Evolutionary conservation across 2,797 vertebrate species (phyloP), one percentile per base, ranked within the genome.

Genomic region (Peromyscus melanophrys): DNA sequence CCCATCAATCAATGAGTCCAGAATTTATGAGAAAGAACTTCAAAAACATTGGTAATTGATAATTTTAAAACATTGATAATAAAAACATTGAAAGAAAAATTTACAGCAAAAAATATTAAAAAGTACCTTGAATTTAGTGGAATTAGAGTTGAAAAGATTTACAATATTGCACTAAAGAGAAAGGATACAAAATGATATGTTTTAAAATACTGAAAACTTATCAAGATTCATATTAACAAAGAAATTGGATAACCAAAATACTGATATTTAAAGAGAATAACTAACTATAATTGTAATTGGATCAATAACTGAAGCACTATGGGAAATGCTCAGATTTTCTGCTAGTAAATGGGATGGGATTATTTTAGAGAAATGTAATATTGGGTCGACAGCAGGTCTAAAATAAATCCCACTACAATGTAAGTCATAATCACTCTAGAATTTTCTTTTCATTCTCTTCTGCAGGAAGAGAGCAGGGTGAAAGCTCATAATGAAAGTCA

Each of bases 301-400:
- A 80, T 1, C 40, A 27, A 6, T 21, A 29, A n/a, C 16, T 71
- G 89, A 92, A 69, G 1, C 29, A 80, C 9, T 46, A 40, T 77
- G 9, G 34, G 0, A 52, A 76, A 80, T 95, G 2, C 52, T 96
- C 95, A 29, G 11, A 77, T 90, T 90, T 96, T 71, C 21, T 34
- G 59, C 3, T 46, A 73, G 23, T n/a, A 88, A 88, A 43, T 46
- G 40, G 14, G 65, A 82, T 84, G 46, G 37, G 7, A 5, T 25
- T 96, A 57, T 90, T 92, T 67, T 78, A 89, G 73, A 90, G 83
- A 93, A 96, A 78, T 61, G 43, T 14, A 78, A 63, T 17, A 92
- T 75, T 2, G 80, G 55, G 43, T 55, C 85, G 83, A 95, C 0
- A 83, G 34, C 27, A 89, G 40, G 21, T 9, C 31, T 80, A 92